Evolutionary conservation across 1,140 invertebrate genomes (phyloP).

Genomic region (Brachionus asplanchnoidis): DNA sequence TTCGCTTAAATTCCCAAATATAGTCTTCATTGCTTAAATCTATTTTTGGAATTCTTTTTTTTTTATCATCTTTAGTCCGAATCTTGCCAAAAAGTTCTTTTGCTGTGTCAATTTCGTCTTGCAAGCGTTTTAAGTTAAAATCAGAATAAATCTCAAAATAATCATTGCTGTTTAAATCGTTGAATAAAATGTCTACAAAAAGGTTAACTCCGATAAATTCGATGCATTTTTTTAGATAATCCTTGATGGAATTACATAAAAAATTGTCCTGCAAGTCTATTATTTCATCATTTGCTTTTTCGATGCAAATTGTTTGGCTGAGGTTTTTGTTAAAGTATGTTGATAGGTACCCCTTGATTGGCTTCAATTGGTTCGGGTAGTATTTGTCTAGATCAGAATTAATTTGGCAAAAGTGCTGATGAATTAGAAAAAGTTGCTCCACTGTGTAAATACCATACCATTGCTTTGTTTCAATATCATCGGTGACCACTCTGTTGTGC

Average conservation of each 20-base stretch:
- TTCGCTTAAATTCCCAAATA: neutral
- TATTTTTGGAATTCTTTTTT: neutral
- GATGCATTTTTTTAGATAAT: neutral
- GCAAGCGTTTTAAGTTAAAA: conserved; percentile 34
- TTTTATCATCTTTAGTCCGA: neutral
- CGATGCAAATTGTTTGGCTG: neutral
- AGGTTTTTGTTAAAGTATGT: conserved; percentile 26
- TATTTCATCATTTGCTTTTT: neutral
- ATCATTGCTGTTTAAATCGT: conserved; percentile 16
- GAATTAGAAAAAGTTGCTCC: conserved; percentile 30
- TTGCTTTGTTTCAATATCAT: conserved; percentile 3
- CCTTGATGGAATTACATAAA: conserved; percentile 13
- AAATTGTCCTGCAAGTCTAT: conserved; percentile 32
- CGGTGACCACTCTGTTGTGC: neutral
- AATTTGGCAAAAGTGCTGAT: conserved; percentile 25
- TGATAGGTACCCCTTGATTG: conserved; percentile 24
- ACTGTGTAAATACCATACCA: conserved; percentile 26
- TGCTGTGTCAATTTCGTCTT: neutral
- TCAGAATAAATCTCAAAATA: conserved; percentile 39
- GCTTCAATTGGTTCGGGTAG: conserved; percentile 20
- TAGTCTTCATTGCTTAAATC: neutral
- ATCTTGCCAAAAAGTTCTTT: neutral
- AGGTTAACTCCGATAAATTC: neutral
- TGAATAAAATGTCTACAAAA: conserved; percentile 35
- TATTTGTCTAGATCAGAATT: neutral